Base-by-base conservation (phyloP, 2,797 vertebrate species). In the Capromys pilorides region DNA sequence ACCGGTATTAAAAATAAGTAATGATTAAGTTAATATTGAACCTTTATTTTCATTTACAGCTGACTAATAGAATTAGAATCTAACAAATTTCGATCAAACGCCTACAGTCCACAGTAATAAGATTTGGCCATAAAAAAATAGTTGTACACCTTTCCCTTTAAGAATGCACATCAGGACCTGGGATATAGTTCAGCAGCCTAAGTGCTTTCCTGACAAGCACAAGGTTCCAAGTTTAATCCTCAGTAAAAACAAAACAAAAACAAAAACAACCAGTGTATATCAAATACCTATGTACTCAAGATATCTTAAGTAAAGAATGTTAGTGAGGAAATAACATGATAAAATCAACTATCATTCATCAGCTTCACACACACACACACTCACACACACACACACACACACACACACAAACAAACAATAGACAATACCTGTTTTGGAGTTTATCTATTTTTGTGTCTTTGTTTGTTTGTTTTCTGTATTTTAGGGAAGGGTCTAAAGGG, bases 391-490 rank as follows among this genome's bases (percentile, higher is more conserved):
- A n/a, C n/a, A n/a, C n/a, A n/a, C n/a, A n/a, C n/a, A n/a, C n/a
- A n/a, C n/a, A n/a, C n/a, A n/a, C n/a, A n/a, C n/a, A n/a, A n/a
- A n/a, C n/a, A n/a, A 28, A 33, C 24, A 84, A 75, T 21, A 28
- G 21, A 28, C 5, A 77, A 49, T 1, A 6, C 36, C 2, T 4
- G 85, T 83, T 84, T 95, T 26, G 79, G 6, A 31, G 73, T 33
- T 89, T 91, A 1, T 57, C n/a, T 88, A 66, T 36, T 94, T 93
- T 86, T n/a, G n/a, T n/a, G n/a, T n/a, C n/a, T n/a, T n/a, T n/a
- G n/a, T 45, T 45, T 45, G 45, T 45, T 45, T 45, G 45, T 45
- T 45, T 45, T 45, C 45, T 45, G 45, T 45, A 45, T 45, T 45
- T 45, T 45, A 45, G 45, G 45, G 45, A 45, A 45, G 45, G 45